phyloP scores from a whole-genome alignment of 2,113 vertebrate species.

The Anguilla japonica region DNA sequence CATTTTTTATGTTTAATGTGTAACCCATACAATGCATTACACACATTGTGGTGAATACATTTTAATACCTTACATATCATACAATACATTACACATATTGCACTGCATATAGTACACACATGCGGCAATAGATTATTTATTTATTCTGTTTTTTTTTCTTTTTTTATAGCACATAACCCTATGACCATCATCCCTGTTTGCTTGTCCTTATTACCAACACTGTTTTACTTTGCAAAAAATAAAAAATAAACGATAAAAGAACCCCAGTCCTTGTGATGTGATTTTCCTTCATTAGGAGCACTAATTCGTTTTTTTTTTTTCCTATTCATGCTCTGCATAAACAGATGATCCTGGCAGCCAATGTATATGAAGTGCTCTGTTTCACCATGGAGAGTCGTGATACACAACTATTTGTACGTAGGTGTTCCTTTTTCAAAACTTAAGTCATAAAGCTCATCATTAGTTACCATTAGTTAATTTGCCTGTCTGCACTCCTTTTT shows the following conservation, averaged over 20 bases:
- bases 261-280: not conserved
- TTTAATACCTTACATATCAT: too few relatives aligned
- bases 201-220: not conserved
- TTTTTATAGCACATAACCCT: too few relatives aligned
- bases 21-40: too few relatives aligned
- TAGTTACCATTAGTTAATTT: not conserved
- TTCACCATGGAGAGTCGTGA: not conserved
- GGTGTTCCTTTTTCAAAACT: not conserved
- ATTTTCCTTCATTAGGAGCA: not conserved
- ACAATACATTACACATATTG: too few relatives aligned
- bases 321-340: not conserved
- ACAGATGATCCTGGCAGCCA: not conserved
- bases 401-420: not conserved
- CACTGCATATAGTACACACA: too few relatives aligned
- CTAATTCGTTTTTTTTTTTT: not conserved
- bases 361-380: not conserved
- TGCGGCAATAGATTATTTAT: too few relatives aligned
- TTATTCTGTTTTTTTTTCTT: too few relatives aligned
- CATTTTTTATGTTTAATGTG: too few relatives aligned
- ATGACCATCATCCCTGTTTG: not conserved
- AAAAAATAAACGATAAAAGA: not conserved
- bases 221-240: not conserved
- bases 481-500: not conserved
- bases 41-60: too few relatives aligned
- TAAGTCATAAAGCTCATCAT: not conserved